Evolutionary conservation across 2,113 vertebrate species (phyloP).

Genomic region (Misgurnus mizolepis): DNA sequence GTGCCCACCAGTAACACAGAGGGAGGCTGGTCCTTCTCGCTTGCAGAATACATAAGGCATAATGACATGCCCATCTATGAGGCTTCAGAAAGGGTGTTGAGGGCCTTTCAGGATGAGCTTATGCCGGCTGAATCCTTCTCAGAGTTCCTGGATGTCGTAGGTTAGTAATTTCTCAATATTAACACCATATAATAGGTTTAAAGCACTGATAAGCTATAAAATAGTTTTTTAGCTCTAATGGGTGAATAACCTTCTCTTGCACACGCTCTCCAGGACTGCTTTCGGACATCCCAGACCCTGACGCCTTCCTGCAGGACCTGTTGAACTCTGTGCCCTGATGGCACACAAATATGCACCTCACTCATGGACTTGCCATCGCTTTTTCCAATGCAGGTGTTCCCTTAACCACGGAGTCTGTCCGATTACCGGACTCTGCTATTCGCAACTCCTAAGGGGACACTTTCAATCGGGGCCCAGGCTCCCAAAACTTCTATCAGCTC

Average conservation of each 20-base stretch:
- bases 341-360: slow-evolving; percentile 45
- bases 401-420: slow-evolving; percentile 39
- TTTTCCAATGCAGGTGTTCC: slow-evolving; percentile 52
- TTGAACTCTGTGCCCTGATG: slow-evolving; percentile 94
- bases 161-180: slow-evolving; percentile 72
- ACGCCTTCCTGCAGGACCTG: slow-evolving; percentile 93
- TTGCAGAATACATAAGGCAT: slow-evolving; percentile 95
- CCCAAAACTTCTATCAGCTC: slow-evolving; percentile 53
- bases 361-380: slow-evolving; percentile 41
- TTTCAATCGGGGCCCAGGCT: slow-evolving; percentile 48
- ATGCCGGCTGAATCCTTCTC: slow-evolving; percentile 96
- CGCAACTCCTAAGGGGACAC: slow-evolving; percentile 58
- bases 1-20: slow-evolving; percentile 98
- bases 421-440: slow-evolving; percentile 50
- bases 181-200: no score
- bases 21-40: slow-evolving; percentile 98
- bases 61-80: slow-evolving; percentile 99
- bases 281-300: slow-evolving; percentile 87
- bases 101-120: slow-evolving; percentile 97
- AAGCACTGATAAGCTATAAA: no score
- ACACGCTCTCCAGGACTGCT: slow-evolving; percentile 81
- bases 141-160: slow-evolving; percentile 92
- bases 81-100: slow-evolving; percentile 91
- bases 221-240: no score
- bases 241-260: background rate